Base-by-base conservation (phyloP, 2,797 vertebrate genomes). In the Hippopotamyrus pictus region DNA sequence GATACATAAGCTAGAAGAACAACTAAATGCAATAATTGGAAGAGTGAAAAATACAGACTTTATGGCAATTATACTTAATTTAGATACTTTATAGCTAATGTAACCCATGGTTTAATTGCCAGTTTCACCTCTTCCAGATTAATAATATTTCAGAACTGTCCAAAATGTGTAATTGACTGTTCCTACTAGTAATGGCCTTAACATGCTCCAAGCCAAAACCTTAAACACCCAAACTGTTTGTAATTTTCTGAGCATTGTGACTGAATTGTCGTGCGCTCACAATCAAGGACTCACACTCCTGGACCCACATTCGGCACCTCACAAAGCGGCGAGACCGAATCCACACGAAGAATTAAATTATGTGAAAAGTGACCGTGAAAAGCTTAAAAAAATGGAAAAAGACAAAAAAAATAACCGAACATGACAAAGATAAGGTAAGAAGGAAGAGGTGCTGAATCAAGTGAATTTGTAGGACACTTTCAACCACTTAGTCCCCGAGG, bases 231-330 rank as follows among this genome's bases (percentile, higher is more conserved):
- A 9, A 69, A 51, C 44, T 88, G 89, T 88, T 51, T 0, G 9
- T 37, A 59, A 73, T 62, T 48, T 53, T 33, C n/a, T 44, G 29
- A 46, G 41, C 73, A 25, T 19, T 89, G 22, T 19, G 19, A 86
- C 76, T n/a, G 46, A 87, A 87, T n/a, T 79, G 82, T 37, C 14
- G 53, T 6, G 8, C 48, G 83, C 79, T 12, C 37, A 41, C 22
- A 53, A 69, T 82, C 54, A 59, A 51, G 84, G 69, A 82, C 62
- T 48, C 12, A 19, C 89, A 51, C 7, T 46, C 8, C 88, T 22
- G 9, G 73, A 86, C 86, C 44, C 86, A 88, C n/a, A 85, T 41
- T 79, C 19, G 54, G 50, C 88, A 44, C 46, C 62, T 87, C 12
- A 69, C 12, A 84, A 41, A 53, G 53, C 33, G 22, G 50, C 88